Evolutionary conservation across 2,888 invertebrate genomes (phyloP), one percentile per base, ranked within the genome.

Genomic region (Cryptus armator): DNA sequence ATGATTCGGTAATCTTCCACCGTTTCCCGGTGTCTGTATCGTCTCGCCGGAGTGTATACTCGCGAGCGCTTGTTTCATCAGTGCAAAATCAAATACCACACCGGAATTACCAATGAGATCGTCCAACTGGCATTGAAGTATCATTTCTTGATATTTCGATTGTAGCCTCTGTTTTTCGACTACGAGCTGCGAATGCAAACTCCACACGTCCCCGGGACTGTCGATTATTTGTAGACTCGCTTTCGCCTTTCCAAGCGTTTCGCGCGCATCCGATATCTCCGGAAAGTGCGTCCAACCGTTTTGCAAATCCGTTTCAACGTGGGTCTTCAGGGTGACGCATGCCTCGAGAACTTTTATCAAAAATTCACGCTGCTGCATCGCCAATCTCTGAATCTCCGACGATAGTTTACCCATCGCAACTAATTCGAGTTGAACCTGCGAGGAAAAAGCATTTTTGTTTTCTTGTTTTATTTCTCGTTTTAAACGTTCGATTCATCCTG

Each of bases 231-330:
- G 95, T 86, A 96, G 93, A 85, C 95, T 95, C 56, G 95, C 94
- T 86, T 96, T 95, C 6, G 96, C 95, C 89, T 95, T 96, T 68
- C 95, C 95, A 68, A 96, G 92, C 51, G 95, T 95, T 88, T 96
- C 96, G 37, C 96, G 95, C 84, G 96, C 96, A 88, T 96, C 96
- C 84, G 95, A 95, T 86, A 96, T 94, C 91, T 96, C 96, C 6
- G 95, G 94, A 87, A 95, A 94, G 84, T 96, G 96, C 62, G 96
- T 95, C 92, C 96, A 95, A 88, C 96, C 96, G 90, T 96, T 96
- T 86, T 96, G 95, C 87, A 97, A 94, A 92, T 97, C 97, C 70
- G 96, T 96, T 93, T 97, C 97, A 71, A 97, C 96, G 93, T 96
- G 96, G 81, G 96, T 96, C 92, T 97, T 97, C 68, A 97, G 93